Evolutionary conservation across 2,797 vertebrate species (phyloP).

Genomic region (Gephyroberyx darwinii): DNA sequence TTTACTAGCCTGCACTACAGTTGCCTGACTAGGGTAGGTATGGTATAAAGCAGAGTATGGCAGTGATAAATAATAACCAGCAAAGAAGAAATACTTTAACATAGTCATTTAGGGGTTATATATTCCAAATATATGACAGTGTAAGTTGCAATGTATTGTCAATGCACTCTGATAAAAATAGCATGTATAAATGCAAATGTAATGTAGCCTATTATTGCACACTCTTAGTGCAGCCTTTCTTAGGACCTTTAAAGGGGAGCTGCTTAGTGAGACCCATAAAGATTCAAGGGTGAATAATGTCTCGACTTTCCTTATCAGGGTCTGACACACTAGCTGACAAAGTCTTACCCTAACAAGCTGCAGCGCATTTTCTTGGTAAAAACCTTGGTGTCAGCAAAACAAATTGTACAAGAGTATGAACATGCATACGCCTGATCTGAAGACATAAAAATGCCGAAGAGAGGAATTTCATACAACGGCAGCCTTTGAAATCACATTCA

Average conservation of each 20-base stretch:
- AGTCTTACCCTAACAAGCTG: slow-evolving; percentile 65
- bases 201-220: slow-evolving; percentile 41
- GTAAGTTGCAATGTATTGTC: slow-evolving; percentile 31
- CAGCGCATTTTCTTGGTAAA: slow-evolving; percentile 60
- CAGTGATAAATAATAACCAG: not conserved
- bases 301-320: slow-evolving; percentile 64
- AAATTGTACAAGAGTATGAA: slow-evolving; percentile 40
- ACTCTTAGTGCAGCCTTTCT: slow-evolving; percentile 46
- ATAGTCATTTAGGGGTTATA: slow-evolving; percentile 8
- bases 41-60: not conserved
- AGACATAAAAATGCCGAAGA: slow-evolving; percentile 29
- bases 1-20: not conserved
- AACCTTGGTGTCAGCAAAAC: slow-evolving; percentile 62
- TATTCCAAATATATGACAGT: slow-evolving; percentile 13
- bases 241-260: slow-evolving; percentile 41
- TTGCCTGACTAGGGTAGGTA: not conserved
- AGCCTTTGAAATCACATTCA: slow-evolving; percentile 48
- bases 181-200: slow-evolving; percentile 47
- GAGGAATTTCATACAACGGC: slow-evolving; percentile 5
- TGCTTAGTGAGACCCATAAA: slow-evolving; percentile 57
- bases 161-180: slow-evolving; percentile 18
- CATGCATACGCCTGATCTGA: slow-evolving; percentile 36
- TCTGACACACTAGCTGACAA: slow-evolving; percentile 65
- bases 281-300: slow-evolving; percentile 65
- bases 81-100: slow-evolving; percentile 11